These are phyloP conservation scores for Morpho deidamia DNA, from an alignment of 2,888 invertebrate genomes.

Conservation along the genomic window DNA sequence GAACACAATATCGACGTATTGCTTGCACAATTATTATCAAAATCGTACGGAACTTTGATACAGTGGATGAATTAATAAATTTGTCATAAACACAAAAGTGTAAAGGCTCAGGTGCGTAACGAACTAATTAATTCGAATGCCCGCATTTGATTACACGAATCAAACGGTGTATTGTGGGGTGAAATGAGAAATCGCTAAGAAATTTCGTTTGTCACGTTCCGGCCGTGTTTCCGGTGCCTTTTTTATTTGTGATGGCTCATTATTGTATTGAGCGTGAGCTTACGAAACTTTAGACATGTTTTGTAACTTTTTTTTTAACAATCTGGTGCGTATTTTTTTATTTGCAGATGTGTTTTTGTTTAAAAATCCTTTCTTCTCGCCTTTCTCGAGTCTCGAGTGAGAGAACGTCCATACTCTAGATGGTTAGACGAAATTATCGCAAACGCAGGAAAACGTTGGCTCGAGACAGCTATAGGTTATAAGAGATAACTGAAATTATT, in stretches of 20 bases:
- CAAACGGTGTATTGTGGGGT: constrained; percentile 70
- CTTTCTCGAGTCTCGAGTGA: no score
- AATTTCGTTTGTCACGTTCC: constrained; percentile 74
- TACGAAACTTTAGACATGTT: constrained; percentile 19
- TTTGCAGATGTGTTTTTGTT: no score
- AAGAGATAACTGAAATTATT: no score
- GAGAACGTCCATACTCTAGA: no score
- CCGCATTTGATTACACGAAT: constrained; percentile 78
- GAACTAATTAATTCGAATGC: constrained; percentile 75
- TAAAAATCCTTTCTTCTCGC: no score
- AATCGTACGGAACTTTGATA: background rate
- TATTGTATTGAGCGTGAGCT: constrained; percentile 32
- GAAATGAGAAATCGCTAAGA: constrained; percentile 77
- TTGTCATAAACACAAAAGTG: constrained; percentile 41
- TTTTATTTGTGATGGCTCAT: constrained; percentile 60
- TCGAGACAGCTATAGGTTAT: no score
- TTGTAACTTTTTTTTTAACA: background rate
- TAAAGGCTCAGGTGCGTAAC: constrained; percentile 75
- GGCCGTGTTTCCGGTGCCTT: constrained; percentile 65
- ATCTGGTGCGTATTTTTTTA: no score
- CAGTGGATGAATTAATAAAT: constrained; percentile 4
- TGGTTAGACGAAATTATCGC: no score
- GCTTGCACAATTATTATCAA: background rate
- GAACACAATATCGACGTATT: background rate
- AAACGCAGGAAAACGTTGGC: no score